Conservation (phyloP, 2,888 invertebrate genomes). For the Gnatocerus cornutus region DNA sequence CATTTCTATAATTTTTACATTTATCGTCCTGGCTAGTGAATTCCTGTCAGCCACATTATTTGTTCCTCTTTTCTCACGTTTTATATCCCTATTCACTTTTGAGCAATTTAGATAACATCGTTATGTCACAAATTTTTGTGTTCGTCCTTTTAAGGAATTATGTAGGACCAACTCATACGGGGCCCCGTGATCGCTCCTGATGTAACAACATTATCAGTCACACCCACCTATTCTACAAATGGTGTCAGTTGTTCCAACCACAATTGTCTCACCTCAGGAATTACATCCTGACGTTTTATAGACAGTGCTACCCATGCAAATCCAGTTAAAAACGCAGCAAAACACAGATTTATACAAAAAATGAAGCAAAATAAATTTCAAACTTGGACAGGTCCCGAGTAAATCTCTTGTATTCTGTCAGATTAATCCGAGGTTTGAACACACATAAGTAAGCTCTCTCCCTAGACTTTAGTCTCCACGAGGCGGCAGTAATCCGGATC, state of each 20-base stretch:
- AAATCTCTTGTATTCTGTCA: slow-evolving; percentile 46
- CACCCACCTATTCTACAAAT: slow-evolving; percentile 33
- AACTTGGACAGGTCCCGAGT: slow-evolving; percentile 42
- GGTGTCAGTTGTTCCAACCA: background rate
- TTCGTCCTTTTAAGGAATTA: background rate
- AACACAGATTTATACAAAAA: slow-evolving; percentile 27
- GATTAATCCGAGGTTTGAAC: slow-evolving; percentile 47
- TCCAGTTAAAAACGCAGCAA: slow-evolving; percentile 5
- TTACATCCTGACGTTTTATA: slow-evolving; percentile 10
- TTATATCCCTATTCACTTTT: too few relatives aligned
- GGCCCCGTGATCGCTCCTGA: background rate
- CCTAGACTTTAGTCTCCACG: slow-evolving; percentile 38
- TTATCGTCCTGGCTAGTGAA: too few relatives aligned
- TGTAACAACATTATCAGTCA: slow-evolving; percentile 17
- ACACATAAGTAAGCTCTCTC: slow-evolving; percentile 41
- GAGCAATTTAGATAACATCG: too few relatives aligned
- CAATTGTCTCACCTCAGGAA: slow-evolving; percentile 11
- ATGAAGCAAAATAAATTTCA: slow-evolving; percentile 34
- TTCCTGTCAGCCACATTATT: too few relatives aligned
- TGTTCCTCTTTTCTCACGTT: too few relatives aligned
- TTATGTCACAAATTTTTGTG: too few relatives aligned
- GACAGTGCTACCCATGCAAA: slow-evolving; percentile 6
- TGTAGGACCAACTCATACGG: background rate
- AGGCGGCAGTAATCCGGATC: slow-evolving; percentile 47
- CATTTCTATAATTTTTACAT: too few relatives aligned